phyloP scores from a whole-genome alignment of 2,797 vertebrate species.

The Eleutherodactylus coqui region DNA sequence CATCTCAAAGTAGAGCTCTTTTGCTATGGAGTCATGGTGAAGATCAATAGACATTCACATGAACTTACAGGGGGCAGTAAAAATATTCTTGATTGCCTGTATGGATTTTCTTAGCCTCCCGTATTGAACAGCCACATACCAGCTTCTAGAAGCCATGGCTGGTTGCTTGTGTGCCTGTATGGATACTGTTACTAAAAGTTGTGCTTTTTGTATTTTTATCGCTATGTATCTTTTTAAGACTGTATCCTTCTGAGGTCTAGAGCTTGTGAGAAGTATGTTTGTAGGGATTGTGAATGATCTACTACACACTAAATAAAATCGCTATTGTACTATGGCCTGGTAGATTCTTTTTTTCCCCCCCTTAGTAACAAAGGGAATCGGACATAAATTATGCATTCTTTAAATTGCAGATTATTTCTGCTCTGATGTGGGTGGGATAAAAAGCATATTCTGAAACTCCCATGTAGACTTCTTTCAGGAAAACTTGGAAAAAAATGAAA shows the following conservation, averaged over 20 bases:
- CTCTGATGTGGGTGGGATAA: constrained; percentile 23
- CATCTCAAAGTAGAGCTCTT: constrained; percentile 39
- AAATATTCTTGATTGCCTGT: constrained; percentile 55
- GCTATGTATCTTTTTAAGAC: background rate
- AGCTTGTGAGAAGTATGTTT: background rate
- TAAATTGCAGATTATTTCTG: constrained; percentile 51
- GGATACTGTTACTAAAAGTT: too few species aligned
- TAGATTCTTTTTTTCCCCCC: constrained; percentile 11
- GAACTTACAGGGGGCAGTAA: constrained; percentile 58
- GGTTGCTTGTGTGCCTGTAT: background rate
- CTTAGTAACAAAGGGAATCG: constrained; percentile 14
- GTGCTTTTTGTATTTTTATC: too few species aligned
- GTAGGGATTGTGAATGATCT: background rate
- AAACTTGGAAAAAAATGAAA: constrained; percentile 4
- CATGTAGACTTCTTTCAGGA: background rate
- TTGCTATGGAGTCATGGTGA: constrained; percentile 48
- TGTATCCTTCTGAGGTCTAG: background rate
- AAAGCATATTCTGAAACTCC: background rate
- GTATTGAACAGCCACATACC: background rate
- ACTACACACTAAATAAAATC: background rate
- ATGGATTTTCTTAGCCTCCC: constrained; percentile 44
- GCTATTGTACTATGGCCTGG: constrained; percentile 11
- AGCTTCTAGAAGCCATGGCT: background rate
- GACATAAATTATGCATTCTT: constrained; percentile 47
- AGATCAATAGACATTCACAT: constrained; percentile 59